A percentile compares a stretch with the other conserved stretches of the same genome.
These are phyloP conservation scores for Parauchenoglanis ngamensis DNA, from an alignment of 2,797 vertebrate species.

Conservation along the genomic window DNA sequence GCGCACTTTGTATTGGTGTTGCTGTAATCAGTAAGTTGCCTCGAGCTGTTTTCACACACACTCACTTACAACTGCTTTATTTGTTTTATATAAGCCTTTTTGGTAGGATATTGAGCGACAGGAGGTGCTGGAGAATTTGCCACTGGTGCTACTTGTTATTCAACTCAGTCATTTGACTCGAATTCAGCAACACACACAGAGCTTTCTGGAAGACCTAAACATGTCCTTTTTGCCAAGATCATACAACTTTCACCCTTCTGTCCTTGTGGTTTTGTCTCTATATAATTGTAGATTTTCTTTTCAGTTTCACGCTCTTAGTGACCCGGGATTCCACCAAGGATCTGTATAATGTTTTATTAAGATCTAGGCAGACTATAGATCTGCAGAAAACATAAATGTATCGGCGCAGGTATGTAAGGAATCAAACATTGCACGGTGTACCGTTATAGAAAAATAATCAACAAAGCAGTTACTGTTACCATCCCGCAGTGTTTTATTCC, in stretches of 20 bases:
- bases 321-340: too few species aligned
- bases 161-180: not conserved
- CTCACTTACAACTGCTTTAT: constrained; percentile 9
- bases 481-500: not conserved
- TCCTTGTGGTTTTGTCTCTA: too few species aligned
- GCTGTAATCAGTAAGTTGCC: constrained; percentile 33
- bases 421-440: not conserved
- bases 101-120: not conserved
- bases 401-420: not conserved
- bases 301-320: not conserved
- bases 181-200: not conserved
- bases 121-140: not conserved
- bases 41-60: constrained; percentile 24
- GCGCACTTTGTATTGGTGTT: constrained; percentile 17
- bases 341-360: too few species aligned
- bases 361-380: too few species aligned
- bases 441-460: not conserved
- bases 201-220: not conserved
- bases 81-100: constrained; percentile 19
- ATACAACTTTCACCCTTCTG: not conserved
- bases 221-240: not conserved
- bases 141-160: not conserved
- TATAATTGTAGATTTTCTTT: not conserved
- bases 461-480: not conserved
- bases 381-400: not conserved